Evolutionary conservation across 2,888 invertebrate species (phyloP), one percentile per base, ranked within the genome.

Genomic region (Polyploca ridens): DNA sequence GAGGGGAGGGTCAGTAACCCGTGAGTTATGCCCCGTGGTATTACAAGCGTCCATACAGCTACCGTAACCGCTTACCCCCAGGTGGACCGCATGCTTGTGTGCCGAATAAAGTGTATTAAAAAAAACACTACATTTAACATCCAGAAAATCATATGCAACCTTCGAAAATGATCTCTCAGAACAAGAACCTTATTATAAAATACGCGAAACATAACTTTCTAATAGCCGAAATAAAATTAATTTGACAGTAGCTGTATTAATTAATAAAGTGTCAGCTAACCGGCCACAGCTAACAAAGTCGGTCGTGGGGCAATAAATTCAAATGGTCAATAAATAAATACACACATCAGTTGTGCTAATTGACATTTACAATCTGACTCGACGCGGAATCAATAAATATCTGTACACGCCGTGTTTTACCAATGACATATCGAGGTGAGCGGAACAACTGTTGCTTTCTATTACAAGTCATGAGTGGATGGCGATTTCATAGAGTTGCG

Each of bases 291-390:
- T 33, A 58, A 64, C 62, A 64, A 62, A 68, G 62, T 64, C 63
- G 67, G 66, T 66, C 71, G 70, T 68, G 66, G 65, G 62, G 62
- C 69, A 69, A 81, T 85, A 82, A 86, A 84, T 84, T 81, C 68
- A 59, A 68, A 75, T 70, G 71, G 74, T 76, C 74, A 78, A 80
- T 81, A 79, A 84, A 84, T 83, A 80, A 85, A 83, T 84, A 80
- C 82, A 82, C 81, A 85, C 82, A 81, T 83, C 78, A 76, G 66
- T 70, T 71, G 73, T 74, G 77, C 84, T 88, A 91, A 91, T 91
- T 90, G 89, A 90, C 90, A 79, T 86, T 83, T 84, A 86, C 87
- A 84, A 85, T 86, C 85, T 77, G 78, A 79, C 78, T 76, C 75
- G 73, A 80, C 75, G 80, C 82, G 79, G 81, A 81, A 82, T 85